phyloP scores from a whole-genome alignment of 2,888 invertebrate species.

The Coleophora deauratella region DNA sequence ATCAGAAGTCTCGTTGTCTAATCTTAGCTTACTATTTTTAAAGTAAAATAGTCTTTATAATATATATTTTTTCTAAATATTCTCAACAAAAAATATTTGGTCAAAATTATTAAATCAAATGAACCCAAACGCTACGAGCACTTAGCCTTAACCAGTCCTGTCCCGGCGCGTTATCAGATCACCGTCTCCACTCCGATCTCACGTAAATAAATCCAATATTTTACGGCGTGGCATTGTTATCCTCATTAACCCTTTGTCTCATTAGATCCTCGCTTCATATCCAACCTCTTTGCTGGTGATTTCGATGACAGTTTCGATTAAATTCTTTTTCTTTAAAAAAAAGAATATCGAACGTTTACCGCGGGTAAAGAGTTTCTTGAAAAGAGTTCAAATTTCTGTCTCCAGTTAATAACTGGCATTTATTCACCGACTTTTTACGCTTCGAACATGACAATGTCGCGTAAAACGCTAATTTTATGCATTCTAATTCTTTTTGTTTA shows the following conservation, averaged over 20 bases:
- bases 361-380: too few relatives aligned
- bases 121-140: too few relatives aligned
- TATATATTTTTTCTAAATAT: too few relatives aligned
- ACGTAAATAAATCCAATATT: constrained; percentile 68
- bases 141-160: constrained; percentile 44
- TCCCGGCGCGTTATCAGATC: constrained; percentile 60
- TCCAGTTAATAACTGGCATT: too few relatives aligned
- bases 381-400: too few relatives aligned
- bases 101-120: too few relatives aligned
- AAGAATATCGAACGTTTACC: neutral
- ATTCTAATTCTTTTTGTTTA: constrained; percentile 7
- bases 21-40: too few relatives aligned
- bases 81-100: too few relatives aligned
- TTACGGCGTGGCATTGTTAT: constrained; percentile 66
- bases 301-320: constrained; percentile 65
- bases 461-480: constrained; percentile 15
- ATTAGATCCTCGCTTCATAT: constrained; percentile 64
- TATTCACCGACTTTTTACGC: constrained; percentile 9
- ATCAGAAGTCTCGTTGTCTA: too few relatives aligned
- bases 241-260: constrained; percentile 72
- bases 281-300: constrained; percentile 49
- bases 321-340: constrained; percentile 30
- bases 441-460: constrained; percentile 18
- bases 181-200: constrained; percentile 43
- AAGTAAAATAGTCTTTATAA: too few relatives aligned